Evolutionary conservation across 2,113 vertebrate genomes (phyloP).

Genomic region (Dendropsophus ebraccatus): DNA sequence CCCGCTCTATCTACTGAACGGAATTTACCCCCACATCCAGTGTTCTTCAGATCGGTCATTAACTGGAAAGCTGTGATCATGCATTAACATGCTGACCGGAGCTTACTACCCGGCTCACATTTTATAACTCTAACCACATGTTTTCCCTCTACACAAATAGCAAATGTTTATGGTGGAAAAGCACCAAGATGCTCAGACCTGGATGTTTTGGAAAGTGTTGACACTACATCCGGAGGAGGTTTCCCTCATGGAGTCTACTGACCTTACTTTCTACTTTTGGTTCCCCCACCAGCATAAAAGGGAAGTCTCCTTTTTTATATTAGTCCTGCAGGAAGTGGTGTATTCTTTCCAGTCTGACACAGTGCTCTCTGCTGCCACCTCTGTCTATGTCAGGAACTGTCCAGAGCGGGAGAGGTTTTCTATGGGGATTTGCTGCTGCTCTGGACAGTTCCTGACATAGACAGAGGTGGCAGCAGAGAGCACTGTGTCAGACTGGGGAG

Average conservation of each 20-base stretch:
- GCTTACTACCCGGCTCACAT: background rate
- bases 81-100: conserved; percentile 11
- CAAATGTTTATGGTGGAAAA: background rate
- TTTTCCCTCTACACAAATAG: background rate
- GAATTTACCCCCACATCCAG: background rate
- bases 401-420: too few relatives aligned
- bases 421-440: too few relatives aligned
- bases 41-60: background rate
- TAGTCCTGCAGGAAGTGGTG: too few relatives aligned
- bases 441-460: too few relatives aligned
- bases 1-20: background rate
- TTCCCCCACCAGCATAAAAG: too few relatives aligned
- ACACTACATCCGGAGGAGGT: background rate
- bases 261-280: too few relatives aligned
- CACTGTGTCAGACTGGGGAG: too few relatives aligned
- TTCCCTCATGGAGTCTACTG: background rate
- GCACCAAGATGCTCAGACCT: background rate
- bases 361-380: too few relatives aligned
- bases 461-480: too few relatives aligned
- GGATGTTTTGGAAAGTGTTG: background rate
- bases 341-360: too few relatives aligned
- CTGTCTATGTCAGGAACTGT: too few relatives aligned
- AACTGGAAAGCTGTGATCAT: conserved; percentile 4
- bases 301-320: too few relatives aligned
- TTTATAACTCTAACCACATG: conserved; percentile 16